Evolutionary conservation across 2,888 invertebrate genomes (phyloP).

Genomic region (Arrhopalites spinosus): DNA sequence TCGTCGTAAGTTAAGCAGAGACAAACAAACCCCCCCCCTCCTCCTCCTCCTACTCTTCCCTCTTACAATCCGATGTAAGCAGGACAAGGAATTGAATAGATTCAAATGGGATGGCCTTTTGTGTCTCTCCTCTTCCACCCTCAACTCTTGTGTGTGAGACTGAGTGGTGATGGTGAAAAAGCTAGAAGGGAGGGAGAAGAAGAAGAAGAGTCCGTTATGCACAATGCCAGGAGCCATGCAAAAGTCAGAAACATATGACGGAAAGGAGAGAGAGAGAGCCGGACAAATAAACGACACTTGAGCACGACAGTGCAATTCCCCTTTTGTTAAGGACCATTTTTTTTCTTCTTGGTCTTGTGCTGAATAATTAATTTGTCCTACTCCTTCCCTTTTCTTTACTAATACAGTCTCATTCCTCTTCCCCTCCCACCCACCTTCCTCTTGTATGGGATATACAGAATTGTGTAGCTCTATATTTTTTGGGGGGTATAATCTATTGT

Average conservation of each 20-base stretch:
- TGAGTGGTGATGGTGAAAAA: background rate
- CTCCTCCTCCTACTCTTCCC: no score
- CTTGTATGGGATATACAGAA: no score
- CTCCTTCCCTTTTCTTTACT: background rate
- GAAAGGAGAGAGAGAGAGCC: slow-evolving; percentile 34
- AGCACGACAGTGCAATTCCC: slow-evolving; percentile 43
- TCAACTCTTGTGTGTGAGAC: background rate
- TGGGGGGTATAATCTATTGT: no score
- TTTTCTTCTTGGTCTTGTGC: slow-evolving; percentile 25
- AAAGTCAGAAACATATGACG: slow-evolving; percentile 51
- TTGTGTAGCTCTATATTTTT: no score
- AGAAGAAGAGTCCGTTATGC: slow-evolving; percentile 12
- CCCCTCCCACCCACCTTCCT: background rate
- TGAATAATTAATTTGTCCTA: slow-evolving; percentile 41
- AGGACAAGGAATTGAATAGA: slow-evolving; percentile 3
- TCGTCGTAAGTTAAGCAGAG: background rate
- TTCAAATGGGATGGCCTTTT: slow-evolving; percentile 15
- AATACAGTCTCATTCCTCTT: background rate
- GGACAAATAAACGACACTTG: slow-evolving; percentile 40
- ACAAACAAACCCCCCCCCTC: background rate
- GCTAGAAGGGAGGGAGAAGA: background rate
- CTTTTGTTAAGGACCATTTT: slow-evolving; percentile 42
- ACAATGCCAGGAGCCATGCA: slow-evolving; percentile 5
- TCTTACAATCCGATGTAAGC: no score
- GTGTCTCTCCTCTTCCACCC: background rate